Evolutionary conservation across 2,888 invertebrate species (phyloP), one percentile per base, ranked within the genome.

Genomic region (Aporophyla lueneburgensis): DNA sequence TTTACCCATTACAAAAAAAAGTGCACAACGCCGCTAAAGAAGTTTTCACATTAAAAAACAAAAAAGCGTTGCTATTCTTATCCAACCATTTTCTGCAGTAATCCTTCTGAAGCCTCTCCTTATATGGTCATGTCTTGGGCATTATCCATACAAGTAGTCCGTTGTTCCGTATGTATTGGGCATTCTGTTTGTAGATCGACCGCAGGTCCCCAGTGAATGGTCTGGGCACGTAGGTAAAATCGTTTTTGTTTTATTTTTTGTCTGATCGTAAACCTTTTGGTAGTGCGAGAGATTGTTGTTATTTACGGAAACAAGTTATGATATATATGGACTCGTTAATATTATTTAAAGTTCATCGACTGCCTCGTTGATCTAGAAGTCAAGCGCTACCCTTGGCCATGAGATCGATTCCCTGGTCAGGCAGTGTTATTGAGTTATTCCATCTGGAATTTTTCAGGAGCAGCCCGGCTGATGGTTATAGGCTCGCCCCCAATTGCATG

Each of bases 181-280:
- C 43, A 54, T 62, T 85, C 51, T 85, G 62, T 79, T 66, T 51
- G n/a, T 21, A 58, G 33, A 82, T 69, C 56, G 65, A n/a, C 58
- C 58, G 24, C 61, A 70, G 59, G 19, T 72, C 74, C n/a, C 56
- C 19, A 12, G 66, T n/a, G 51, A 58, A 21, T 46, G n/a, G 27
- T 65, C 46, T 21, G 46, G 54, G 62, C 51, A 61, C 27, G 43
- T 59, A 67, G 56, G 56, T 56, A 74, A 67, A 51, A 65, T 9
- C 49, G 21, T 59, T 74, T 73, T 66, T 71, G 49, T 68, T 27
- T 59, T 9, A 49, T 49, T 70, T 70, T 68, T 69, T 68, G 68
- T 65, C 46, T 40, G 21, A 16, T 21, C 12, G 21, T 51, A 43
- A 46, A n/a, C n/a, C 43, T 69, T 71, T 33, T 65, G 54, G 65